These are phyloP conservation scores for Ormyrus nitidulus DNA, from an alignment of 2,888 invertebrate species.

Conservation along the genomic window DNA sequence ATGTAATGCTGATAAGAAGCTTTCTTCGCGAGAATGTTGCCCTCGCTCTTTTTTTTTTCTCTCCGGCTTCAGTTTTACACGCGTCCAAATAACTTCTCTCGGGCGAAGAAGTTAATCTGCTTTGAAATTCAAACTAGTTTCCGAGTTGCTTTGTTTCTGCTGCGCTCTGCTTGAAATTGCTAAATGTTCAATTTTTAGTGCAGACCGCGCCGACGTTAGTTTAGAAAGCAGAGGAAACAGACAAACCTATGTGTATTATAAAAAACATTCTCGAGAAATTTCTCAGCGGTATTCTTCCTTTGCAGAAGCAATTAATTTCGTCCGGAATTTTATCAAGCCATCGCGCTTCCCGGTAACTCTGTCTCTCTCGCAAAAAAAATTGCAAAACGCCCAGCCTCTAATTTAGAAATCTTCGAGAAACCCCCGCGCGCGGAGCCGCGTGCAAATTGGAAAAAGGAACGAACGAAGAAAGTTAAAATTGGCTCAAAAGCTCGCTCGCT, in stretches of 20 bases:
- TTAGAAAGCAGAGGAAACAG: no score
- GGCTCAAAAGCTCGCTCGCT: background rate
- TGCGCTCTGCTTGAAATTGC: slow-evolving; percentile 6
- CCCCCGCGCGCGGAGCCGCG: background rate
- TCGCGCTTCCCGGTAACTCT: background rate
- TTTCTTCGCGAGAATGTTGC: background rate
- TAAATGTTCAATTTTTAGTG: slow-evolving; percentile 17
- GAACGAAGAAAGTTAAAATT: slow-evolving; percentile 36
- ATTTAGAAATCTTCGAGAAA: background rate
- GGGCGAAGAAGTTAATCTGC: slow-evolving; percentile 28
- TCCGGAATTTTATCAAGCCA: no score
- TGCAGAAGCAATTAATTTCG: no score
- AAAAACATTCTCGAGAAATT: no score
- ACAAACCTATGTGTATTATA: background rate
- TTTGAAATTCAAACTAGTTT: slow-evolving; percentile 39
- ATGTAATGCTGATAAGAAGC: slow-evolving; percentile 28
- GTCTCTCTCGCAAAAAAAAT: background rate
- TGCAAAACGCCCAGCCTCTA: background rate
- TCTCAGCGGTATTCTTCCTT: no score
- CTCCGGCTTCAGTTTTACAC: slow-evolving; percentile 5
- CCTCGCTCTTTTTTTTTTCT: slow-evolving; percentile 3
- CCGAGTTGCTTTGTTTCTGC: slow-evolving; percentile 1
- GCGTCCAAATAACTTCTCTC: slow-evolving; percentile 6
- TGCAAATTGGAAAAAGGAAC: background rate
- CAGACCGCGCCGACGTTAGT: background rate